phyloP scores from a whole-genome alignment of 2,113 vertebrate species.

The Enhydra lutris region DNA sequence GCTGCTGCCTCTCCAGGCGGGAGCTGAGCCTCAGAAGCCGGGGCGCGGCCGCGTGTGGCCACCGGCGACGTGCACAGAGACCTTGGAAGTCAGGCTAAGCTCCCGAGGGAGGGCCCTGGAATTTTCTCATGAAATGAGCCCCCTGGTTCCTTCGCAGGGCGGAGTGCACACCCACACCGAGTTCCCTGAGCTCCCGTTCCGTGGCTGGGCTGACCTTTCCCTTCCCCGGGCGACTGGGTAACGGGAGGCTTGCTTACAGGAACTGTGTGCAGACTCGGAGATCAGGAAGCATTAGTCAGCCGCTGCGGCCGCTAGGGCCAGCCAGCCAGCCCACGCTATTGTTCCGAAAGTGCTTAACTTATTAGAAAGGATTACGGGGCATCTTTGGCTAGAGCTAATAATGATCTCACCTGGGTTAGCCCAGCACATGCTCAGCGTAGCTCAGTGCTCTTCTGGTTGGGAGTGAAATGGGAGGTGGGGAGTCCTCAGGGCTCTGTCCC shows the following conservation, averaged over 20 bases:
- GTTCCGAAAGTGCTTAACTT: not conserved
- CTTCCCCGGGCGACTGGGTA: too few species aligned
- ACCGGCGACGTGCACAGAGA: not conserved
- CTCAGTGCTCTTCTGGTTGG: accelerated
- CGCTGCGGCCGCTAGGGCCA: not conserved
- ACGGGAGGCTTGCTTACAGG: not conserved
- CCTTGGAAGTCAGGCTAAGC: not conserved
- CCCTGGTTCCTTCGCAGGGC: not conserved
- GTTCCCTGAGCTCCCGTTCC: not conserved
- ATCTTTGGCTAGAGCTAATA: not conserved
- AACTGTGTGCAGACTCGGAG: not conserved
- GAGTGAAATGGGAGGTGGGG: accelerated
- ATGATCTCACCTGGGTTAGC: not conserved
- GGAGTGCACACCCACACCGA: not conserved
- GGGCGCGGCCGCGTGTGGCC: too few species aligned
- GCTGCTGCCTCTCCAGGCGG: too few species aligned
- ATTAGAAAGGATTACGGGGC: not conserved
- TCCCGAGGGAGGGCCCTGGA: not conserved
- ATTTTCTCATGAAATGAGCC: not conserved
- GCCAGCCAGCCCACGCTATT: accelerated
- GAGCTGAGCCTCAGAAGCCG: not conserved
- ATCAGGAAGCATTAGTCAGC: not conserved
- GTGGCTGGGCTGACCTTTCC: not conserved
- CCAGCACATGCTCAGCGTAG: not conserved
- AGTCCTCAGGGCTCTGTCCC: accelerated